phyloP scores from a whole-genome alignment of 1,140 invertebrate species.

The Oryctes rhinoceros region DNA sequence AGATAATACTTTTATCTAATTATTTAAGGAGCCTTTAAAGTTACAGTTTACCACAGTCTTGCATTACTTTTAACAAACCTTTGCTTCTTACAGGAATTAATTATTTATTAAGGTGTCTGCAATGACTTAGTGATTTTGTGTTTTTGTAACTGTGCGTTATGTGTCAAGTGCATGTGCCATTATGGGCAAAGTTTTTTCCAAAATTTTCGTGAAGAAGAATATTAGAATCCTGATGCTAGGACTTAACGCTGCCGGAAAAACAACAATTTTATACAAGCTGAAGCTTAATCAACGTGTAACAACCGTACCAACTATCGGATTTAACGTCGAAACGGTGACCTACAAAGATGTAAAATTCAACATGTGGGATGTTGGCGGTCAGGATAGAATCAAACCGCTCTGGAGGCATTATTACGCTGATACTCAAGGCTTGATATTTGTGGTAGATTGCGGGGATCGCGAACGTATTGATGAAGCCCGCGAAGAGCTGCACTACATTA shows the following conservation, averaged over 20 bases:
- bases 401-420: slow-evolving; percentile 98
- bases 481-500: not conserved
- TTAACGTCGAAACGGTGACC: slow-evolving; percentile 99
- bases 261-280: slow-evolving; percentile 97
- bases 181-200: slow-evolving; percentile 98
- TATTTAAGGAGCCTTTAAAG: no score
- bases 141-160: not conserved
- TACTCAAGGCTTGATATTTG: not conserved
- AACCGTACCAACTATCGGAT: slow-evolving; percentile 98
- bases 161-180: slow-evolving; percentile 54
- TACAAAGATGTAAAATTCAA: slow-evolving; percentile 99
- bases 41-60: no score
- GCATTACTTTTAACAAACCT: no score
- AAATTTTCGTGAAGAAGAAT: slow-evolving; percentile 99
- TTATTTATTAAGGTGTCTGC: not conserved
- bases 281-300: slow-evolving; percentile 97
- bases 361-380: slow-evolving; percentile 99
- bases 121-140: not conserved
- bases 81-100: no score
- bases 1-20: no score
- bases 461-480: slow-evolving; percentile 18
- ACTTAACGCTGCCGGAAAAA: slow-evolving; percentile 97
- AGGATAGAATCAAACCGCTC: slow-evolving; percentile 99
- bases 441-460: not conserved
- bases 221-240: slow-evolving; percentile 99